Evolutionary conservation across 1,140 invertebrate species (phyloP), one percentile per base, ranked within the genome.

Genomic region (Leptinotarsa lineolata): DNA sequence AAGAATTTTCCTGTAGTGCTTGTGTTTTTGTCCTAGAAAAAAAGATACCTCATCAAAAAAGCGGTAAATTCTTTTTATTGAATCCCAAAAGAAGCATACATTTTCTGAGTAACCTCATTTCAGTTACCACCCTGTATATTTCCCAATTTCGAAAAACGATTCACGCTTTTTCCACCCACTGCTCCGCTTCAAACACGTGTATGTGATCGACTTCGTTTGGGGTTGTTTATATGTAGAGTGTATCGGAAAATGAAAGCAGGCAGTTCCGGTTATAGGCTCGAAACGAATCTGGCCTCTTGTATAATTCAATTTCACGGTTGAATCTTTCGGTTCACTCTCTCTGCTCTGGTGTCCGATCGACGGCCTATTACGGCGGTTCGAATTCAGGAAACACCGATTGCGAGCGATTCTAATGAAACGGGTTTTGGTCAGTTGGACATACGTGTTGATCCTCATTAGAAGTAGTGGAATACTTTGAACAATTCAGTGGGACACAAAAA

Each of bases 271-370:
- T 70, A 58, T 74, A 63, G 60, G 46, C 61, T 24, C 65, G 75
- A 45, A 48, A 74, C 69, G 45, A 65, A 74, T 74, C 68, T 74
- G 73, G 67, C 66, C 71, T 74, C 39, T 74, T 77, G 73, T 74
- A 77, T 77, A 77, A 77, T 77, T 74, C 76, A 74, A 77, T 74
- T 74, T 74, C 76, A 77, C 72, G 76, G 70, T 74, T 73, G 73
- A 64, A 74, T 74, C 70, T 70, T 70, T 74, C 68, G 70, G 73
- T 74, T 70, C 74, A 67, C 67, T 54, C n/a, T 54, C 48, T 15
- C 15, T 18, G 48, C 48, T 15, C 15, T 18, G 48, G 15, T 72
- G 66, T 30, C 72, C 70, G 75, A 69, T 69, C 46, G 54, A 48
- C 68, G 46, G 46, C 54, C 68, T 22, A 59, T 59, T 59, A 46